Percentiles rank a stretch among this genome's conserved stretches.
phyloP scores from a whole-genome alignment of 2,113 vertebrate species.

The Brevimyrus niger region DNA sequence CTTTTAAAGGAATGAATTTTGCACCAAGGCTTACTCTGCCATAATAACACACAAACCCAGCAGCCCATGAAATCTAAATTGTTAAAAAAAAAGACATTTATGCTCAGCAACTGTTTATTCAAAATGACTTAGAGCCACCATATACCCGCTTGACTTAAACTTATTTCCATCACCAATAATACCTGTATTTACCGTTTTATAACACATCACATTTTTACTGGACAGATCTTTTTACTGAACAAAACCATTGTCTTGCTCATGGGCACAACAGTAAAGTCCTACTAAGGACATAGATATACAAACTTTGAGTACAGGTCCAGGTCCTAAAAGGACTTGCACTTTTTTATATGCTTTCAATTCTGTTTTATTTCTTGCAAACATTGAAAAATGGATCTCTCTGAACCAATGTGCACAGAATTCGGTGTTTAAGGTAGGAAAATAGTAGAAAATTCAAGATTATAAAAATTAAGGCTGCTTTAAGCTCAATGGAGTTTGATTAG shows the following conservation, averaged over 20 bases:
- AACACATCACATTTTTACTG: not conserved
- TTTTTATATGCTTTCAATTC: not conserved
- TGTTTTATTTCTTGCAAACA: not conserved
- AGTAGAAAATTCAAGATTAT: not conserved
- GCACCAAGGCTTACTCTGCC: not conserved
- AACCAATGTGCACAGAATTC: not conserved
- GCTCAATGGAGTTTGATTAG: slow-evolving; percentile 7
- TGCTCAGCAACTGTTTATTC: not conserved
- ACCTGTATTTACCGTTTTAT: not conserved
- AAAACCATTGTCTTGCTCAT: not conserved
- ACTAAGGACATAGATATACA: not conserved
- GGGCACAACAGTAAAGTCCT: not conserved
- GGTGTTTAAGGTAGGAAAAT: not conserved
- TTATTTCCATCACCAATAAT: not conserved
- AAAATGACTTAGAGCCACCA: not conserved
- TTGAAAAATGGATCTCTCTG: not conserved
- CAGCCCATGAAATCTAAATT: not conserved
- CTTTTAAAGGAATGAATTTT: not conserved
- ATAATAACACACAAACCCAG: not conserved
- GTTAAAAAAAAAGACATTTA: not conserved
- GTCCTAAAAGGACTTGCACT: not conserved
- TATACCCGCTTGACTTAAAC: not conserved
- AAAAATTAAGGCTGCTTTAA: not conserved
- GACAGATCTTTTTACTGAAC: not conserved
- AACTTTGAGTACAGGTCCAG: not conserved